These are phyloP conservation scores for Vulpes vulpes DNA, from an alignment of 2,113 vertebrate species.

Conservation along the genomic window DNA sequence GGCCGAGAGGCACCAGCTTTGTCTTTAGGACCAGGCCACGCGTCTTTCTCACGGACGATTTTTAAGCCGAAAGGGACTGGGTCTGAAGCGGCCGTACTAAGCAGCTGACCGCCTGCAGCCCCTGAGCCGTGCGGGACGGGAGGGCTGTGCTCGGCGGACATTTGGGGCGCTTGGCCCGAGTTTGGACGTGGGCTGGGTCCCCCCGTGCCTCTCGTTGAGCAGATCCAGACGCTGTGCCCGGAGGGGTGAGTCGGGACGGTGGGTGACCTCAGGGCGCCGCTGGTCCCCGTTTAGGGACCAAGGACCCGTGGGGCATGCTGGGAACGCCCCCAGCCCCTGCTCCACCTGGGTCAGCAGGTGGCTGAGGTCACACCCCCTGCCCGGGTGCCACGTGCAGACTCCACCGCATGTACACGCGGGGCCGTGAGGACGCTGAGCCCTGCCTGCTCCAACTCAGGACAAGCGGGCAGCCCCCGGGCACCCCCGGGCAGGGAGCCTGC, in stretches of 20 bases:
- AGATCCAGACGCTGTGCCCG: too few species aligned
- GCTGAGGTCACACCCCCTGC: neutral
- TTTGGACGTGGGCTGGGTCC: neutral
- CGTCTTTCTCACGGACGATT: neutral
- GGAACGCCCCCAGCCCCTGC: neutral
- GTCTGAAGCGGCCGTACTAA: neutral
- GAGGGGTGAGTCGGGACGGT: neutral
- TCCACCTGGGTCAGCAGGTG: neutral
- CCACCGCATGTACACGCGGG: rapidly evolving
- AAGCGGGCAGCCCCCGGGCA: neutral
- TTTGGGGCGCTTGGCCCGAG: too few species aligned
- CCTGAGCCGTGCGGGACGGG: neutral
- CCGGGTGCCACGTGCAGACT: too few species aligned
- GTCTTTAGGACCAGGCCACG: neutral
- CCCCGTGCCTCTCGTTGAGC: neutral
- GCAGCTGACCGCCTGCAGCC: too few species aligned
- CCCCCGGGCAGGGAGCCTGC: neutral
- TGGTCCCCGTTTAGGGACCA: neutral
- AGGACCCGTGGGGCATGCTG: too few species aligned
- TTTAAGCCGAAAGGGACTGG: neutral
- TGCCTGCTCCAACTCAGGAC: neutral
- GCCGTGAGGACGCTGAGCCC: neutral
- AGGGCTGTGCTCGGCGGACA: too few species aligned
- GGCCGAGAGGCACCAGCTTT: neutral
- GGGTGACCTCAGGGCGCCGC: too few species aligned